Base-by-base conservation (phyloP, 2,888 invertebrate species). In the Macaria liturata region DNA sequence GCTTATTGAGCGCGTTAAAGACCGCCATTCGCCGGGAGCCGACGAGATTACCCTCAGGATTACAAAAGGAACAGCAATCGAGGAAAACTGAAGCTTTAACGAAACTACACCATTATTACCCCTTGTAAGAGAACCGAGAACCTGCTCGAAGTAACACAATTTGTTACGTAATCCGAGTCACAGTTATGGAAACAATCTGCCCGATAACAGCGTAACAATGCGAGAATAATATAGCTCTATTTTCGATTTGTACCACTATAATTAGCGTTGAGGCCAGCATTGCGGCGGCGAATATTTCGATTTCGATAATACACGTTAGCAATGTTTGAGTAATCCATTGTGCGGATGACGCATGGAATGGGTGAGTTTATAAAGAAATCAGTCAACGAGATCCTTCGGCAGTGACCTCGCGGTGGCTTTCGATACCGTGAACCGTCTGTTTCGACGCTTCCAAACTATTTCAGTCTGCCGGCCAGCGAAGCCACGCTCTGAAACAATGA, bases 371-470 rank as follows among this genome's bases (percentile, higher is more conserved):
- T 67, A 70, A 69, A 72, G 72, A 71, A 72, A 76, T 79, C 70
- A 69, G 70, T 74, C 60, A 66, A 66, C 79, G 76, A 73, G 79
- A 81, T 82, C 76, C 74, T 83, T 78, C 88, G 88, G 72, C 83
- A 88, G 88, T 90, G 90, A 90, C 89, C 90, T 91, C 89, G 89
- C 81, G 67, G 73, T 78, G 77, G 86, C 78, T 88, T 86, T 88
- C 87, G 86, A 86, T 88, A 86, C 79, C 80, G 76, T 81, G 83
- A 84, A 88, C 83, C 79, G 87, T 84, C 84, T 86, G 88, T 84
- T 87, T 83, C 87, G 83, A 86, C 84, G 88, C 84, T 86, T 80
- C 86, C 88, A 84, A 83, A 88, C 89, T 91, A 91, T 91, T 91
- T 91, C 90, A 90, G 90, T 86, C 88, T 84, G 74, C 75, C 82